Evolutionary conservation across 2,113 vertebrate genomes (phyloP), one percentile per base, ranked within the genome.

Genomic region (Bettongia penicillata): DNA sequence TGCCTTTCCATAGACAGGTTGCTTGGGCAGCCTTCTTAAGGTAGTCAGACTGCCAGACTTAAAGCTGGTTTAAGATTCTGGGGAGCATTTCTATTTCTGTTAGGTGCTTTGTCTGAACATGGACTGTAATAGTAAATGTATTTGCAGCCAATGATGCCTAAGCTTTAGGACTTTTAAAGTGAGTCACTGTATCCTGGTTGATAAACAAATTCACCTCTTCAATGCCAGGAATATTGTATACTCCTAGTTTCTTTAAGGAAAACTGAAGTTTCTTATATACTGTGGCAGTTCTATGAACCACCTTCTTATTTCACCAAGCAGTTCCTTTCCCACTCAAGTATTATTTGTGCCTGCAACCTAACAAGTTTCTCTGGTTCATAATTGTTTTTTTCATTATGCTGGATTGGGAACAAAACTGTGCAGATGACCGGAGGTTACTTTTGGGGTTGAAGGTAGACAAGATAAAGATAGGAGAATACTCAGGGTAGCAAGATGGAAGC

Each of bases 321-420:
- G 98, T 99, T 53, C 99, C 99, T 99, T 99, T 99, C 98, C 99
- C 99, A 53, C 99, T 99, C 89, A 99, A 99, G 98, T 99, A 99
- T 95, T 95, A 99, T 99, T 98, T 99, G 99, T 49, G 99, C 99
- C 98, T 99, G 99, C 28, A 99, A 97, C 94, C 99, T 99, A 95
- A 99, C 99, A 91, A 99, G 98, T 98, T 99, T 99, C 96, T 99
- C 99, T 99, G 99, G 98, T 99, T 99, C 99, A 99, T 99, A 92
- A 99, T 99, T 43, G 98, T 98, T 98, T 99, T 99, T 99, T 99
- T 99, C 99, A 99, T 99, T 99, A 99, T 98, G 96, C 77, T 53
- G 91, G 53, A 90, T 57, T 2, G 31, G 84, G 61, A 94, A 93
- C 50, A 8, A 92, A 48, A 51, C 53, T 47, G 26, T 19, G 24